Evolutionary conservation across 2,797 vertebrate genomes (phyloP).

Genomic region (Apogon hyalosoma): DNA sequence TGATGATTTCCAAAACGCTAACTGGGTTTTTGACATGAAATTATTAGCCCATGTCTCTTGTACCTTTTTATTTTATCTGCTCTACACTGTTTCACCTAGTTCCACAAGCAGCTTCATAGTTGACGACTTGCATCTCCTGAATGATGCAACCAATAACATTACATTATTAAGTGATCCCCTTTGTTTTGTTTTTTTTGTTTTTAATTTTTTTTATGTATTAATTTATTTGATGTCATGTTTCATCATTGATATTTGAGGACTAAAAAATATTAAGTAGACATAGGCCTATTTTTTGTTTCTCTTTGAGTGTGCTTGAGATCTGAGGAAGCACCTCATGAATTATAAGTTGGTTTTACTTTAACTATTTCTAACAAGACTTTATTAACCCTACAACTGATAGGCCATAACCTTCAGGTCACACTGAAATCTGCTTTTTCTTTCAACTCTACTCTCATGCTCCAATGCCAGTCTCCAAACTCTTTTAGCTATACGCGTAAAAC

Average conservation of each 20-base stretch:
- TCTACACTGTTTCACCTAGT: conserved; percentile 5
- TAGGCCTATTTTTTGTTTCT: not conserved
- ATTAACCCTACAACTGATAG: conserved; percentile 11
- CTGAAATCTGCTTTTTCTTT: conserved; percentile 16
- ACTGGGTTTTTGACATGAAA: conserved; percentile 22
- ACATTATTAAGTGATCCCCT: not conserved
- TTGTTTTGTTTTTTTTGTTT: too few species aligned
- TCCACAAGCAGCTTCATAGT: conserved; percentile 5
- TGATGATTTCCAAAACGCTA: conserved; percentile 19
- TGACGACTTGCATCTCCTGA: conserved; percentile 10
- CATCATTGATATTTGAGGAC: not conserved
- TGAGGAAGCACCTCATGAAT: not conserved
- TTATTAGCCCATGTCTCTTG: conserved; percentile 7
- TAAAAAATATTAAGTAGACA: too few species aligned
- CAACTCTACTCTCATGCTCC: conserved; percentile 50
- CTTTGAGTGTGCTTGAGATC: not conserved
- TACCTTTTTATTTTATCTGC: conserved; percentile 17
- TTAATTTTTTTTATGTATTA: too few species aligned
- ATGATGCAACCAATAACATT: conserved; percentile 10
- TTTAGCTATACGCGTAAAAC: conserved; percentile 39
- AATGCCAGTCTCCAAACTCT: conserved; percentile 63
- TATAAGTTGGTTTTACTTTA: conserved; percentile 7
- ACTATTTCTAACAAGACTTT: conserved; percentile 6
- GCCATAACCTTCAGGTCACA: conserved; percentile 11
- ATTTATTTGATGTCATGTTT: not conserved